A percentile compares a stretch with the other conserved stretches of the same genome.
These are phyloP conservation scores for Pygoscelis adeliae DNA, from an alignment of 2,113 vertebrate genomes.

Conservation along the genomic window DNA sequence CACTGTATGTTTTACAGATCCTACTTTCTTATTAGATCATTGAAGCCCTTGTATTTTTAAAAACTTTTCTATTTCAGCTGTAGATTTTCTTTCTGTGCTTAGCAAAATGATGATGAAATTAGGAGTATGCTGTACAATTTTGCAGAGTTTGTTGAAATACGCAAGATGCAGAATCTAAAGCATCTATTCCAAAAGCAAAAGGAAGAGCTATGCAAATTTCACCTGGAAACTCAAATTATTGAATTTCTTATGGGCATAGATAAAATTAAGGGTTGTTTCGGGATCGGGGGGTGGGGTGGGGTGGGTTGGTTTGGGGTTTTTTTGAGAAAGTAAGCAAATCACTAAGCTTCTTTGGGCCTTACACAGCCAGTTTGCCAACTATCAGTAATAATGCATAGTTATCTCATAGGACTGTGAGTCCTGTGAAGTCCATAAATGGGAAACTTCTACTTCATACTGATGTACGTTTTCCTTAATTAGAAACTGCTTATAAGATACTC, in stretches of 20 bases:
- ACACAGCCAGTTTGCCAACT: background rate
- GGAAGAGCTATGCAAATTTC: background rate
- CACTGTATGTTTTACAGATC: background rate
- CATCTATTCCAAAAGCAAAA: background rate
- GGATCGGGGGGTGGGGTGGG: too few relatives aligned
- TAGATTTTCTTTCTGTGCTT: background rate
- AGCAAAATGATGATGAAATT: background rate
- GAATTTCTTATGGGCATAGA: background rate
- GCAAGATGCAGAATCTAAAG: background rate
- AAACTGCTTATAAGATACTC: background rate
- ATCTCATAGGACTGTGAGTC: background rate
- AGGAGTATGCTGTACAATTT: background rate
- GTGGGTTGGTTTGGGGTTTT: background rate
- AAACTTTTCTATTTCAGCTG: background rate
- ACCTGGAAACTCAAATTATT: background rate
- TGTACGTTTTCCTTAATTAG: background rate
- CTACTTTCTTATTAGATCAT: background rate
- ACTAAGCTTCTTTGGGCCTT: background rate
- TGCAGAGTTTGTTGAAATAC: background rate
- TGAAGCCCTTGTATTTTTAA: background rate
- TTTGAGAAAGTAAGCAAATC: background rate
- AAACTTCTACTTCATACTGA: background rate
- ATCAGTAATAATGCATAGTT: rapidly evolving
- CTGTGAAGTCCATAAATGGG: background rate
- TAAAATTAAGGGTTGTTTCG: rapidly evolving